These are phyloP conservation scores for Lymantria dispar DNA, from an alignment of 2,888 invertebrate species.

Conservation along the genomic window DNA sequence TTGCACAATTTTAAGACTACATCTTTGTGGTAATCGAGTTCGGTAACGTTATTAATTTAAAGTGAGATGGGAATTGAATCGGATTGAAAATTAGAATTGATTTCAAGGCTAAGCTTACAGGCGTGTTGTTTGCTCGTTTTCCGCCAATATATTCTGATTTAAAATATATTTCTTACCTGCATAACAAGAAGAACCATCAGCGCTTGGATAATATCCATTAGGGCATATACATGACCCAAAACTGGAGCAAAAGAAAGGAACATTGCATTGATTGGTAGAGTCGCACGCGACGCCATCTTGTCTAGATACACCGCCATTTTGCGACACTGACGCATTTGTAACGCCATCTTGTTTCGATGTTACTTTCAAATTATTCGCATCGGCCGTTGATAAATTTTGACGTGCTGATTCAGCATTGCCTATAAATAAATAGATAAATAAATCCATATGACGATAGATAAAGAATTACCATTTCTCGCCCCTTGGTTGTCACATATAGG, in stretches of 20 bases:
- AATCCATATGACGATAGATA: too few species aligned
- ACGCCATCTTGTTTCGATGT: background rate
- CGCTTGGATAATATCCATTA: slow-evolving; percentile 54
- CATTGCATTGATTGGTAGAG: slow-evolving; percentile 27
- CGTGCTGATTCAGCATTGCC: background rate
- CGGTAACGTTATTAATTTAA: too few species aligned
- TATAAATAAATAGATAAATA: background rate
- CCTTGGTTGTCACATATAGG: too few species aligned
- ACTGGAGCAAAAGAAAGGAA: slow-evolving; percentile 48
- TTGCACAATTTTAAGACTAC: too few species aligned
- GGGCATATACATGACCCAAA: slow-evolving; percentile 60
- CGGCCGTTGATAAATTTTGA: background rate
- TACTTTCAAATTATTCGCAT: background rate
- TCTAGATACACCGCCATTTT: slow-evolving; percentile 1
- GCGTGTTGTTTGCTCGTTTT: too few species aligned
- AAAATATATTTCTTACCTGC: slow-evolving; percentile 48
- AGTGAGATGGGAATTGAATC: too few species aligned
- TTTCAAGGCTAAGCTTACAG: too few species aligned
- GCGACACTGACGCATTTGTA: background rate
- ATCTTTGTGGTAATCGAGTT: too few species aligned
- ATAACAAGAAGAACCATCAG: slow-evolving; percentile 41
- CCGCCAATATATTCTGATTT: too few species aligned
- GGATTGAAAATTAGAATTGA: too few species aligned
- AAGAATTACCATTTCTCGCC: too few species aligned
- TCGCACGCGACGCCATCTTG: slow-evolving; percentile 41